These are phyloP conservation scores for Ceratosolen fusciceps DNA, from an alignment of 1,140 invertebrate genomes.

Conservation along the genomic window DNA sequence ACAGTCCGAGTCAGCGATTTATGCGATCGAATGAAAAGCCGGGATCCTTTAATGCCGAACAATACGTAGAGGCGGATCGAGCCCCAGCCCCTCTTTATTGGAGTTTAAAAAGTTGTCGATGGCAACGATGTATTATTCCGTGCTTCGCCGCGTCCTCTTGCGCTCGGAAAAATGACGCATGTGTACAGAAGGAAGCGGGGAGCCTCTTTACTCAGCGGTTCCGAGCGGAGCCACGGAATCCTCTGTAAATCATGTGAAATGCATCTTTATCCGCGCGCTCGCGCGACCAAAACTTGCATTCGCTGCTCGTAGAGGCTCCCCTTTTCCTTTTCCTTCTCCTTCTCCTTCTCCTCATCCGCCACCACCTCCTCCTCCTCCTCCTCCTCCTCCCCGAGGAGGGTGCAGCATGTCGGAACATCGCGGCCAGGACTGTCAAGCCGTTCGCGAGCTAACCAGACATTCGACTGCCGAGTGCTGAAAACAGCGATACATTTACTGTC, in stretches of 20 bases:
- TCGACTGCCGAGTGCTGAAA: conserved; percentile 3
- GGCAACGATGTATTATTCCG: conserved; percentile 11
- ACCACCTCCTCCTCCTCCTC: too few species aligned
- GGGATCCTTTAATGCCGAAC: conserved; percentile 24
- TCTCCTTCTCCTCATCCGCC: too few species aligned
- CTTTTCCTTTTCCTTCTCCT: too few species aligned
- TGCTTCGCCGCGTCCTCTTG: background rate
- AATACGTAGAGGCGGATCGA: conserved; percentile 1
- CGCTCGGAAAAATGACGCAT: conserved; percentile 3
- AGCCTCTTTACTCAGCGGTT: background rate
- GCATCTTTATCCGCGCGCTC: conserved; percentile 30
- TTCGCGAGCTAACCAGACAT: conserved; percentile 56
- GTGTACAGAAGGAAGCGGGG: background rate
- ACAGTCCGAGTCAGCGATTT: conserved; percentile 14
- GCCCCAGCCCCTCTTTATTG: conserved; percentile 18
- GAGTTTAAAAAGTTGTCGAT: conserved; percentile 42
- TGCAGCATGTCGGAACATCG: background rate
- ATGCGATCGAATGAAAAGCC: background rate
- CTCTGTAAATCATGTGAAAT: conserved; percentile 43
- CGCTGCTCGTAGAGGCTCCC: conserved; percentile 14
- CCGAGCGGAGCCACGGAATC: too few species aligned
- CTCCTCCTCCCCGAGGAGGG: too few species aligned
- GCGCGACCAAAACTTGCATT: conserved; percentile 36
- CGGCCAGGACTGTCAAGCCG: background rate
- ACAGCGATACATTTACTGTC: background rate